These are phyloP conservation scores for Caenorhabditis drosophilae DNA, from an alignment of 2,888 invertebrate genomes.

Conservation along the genomic window DNA sequence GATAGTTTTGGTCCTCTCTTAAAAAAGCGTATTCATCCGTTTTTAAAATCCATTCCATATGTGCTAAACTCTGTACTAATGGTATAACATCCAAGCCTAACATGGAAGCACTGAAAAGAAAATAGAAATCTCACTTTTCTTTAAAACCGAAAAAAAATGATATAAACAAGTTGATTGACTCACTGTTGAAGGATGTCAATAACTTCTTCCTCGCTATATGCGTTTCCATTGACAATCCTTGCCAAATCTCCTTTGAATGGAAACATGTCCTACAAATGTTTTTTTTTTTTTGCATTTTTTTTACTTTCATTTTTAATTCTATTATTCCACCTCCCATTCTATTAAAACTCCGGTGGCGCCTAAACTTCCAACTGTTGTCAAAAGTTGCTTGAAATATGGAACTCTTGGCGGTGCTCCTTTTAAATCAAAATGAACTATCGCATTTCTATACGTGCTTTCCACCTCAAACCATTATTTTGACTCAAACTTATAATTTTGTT, in stretches of 20 bases:
- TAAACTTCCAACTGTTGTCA: slow-evolving; percentile 71
- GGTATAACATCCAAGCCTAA: slow-evolving; percentile 78
- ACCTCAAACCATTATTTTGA: too few relatives aligned
- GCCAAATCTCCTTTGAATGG: slow-evolving; percentile 77
- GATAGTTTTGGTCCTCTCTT: slow-evolving; percentile 46
- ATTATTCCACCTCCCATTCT: slow-evolving; percentile 82
- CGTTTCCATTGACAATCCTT: slow-evolving; percentile 76
- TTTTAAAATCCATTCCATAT: slow-evolving; percentile 82
- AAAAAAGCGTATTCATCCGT: slow-evolving; percentile 76
- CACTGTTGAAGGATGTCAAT: slow-evolving; percentile 65
- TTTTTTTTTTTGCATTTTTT: neutral
- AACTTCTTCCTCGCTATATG: slow-evolving; percentile 78
- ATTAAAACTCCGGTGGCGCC: slow-evolving; percentile 82
- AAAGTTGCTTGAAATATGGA: slow-evolving; percentile 72
- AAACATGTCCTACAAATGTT: slow-evolving; percentile 78
- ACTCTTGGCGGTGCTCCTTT: slow-evolving; percentile 68
- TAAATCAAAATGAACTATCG: slow-evolving; percentile 40
- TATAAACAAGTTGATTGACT: slow-evolving; percentile 35
- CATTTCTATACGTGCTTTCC: slow-evolving; percentile 16
- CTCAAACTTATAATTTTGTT: too few relatives aligned
- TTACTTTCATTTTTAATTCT: too few relatives aligned
- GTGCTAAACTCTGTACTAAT: slow-evolving; percentile 83
- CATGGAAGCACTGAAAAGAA: slow-evolving; percentile 69
- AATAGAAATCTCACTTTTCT: neutral
- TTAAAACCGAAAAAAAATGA: neutral